Percentiles rank a stretch among this genome's conserved stretches.
Conservation (phyloP, 1,140 invertebrate species). For the Hestina assimilis region DNA sequence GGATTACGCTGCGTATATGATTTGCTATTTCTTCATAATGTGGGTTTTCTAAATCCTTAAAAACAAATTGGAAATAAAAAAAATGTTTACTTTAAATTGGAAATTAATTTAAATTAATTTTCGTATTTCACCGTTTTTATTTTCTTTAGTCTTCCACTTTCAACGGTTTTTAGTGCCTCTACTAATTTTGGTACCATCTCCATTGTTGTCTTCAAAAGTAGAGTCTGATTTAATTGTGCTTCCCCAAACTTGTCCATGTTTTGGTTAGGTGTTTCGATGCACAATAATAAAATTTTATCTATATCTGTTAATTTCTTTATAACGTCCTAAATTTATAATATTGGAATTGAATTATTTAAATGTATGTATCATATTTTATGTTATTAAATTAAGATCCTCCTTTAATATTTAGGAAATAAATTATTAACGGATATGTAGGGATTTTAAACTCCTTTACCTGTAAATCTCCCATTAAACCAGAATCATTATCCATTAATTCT, state of each 20-base stretch:
- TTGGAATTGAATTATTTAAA: too few species aligned
- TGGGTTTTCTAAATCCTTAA: conserved; percentile 67
- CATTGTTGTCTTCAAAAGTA: conserved; percentile 88
- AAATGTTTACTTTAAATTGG: neutral
- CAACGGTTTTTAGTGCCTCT: conserved; percentile 79
- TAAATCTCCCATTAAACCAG: conserved; percentile 79
- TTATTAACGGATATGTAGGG: neutral
- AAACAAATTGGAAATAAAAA: neutral
- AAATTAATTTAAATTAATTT: neutral
- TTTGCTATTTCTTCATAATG: conserved; percentile 79
- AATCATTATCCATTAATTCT: conserved; percentile 84
- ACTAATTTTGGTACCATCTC: conserved; percentile 83
- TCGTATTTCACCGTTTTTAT: conserved; percentile 69
- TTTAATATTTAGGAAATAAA: neutral
- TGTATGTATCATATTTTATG: too few species aligned
- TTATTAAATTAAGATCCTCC: neutral
- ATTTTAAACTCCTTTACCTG: conserved; percentile 60
- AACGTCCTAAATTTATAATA: conserved; percentile 55
- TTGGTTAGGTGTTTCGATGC: conserved; percentile 77
- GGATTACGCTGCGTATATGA: conserved; percentile 83
- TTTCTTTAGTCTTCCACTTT: conserved; percentile 81
- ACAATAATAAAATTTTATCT: conserved; percentile 78
- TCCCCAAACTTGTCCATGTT: conserved; percentile 81
- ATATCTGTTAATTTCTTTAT: conserved; percentile 74
- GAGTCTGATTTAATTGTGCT: conserved; percentile 87